Conservation (phyloP, 2,888 invertebrate genomes). For the Xestia xanthographa region DNA sequence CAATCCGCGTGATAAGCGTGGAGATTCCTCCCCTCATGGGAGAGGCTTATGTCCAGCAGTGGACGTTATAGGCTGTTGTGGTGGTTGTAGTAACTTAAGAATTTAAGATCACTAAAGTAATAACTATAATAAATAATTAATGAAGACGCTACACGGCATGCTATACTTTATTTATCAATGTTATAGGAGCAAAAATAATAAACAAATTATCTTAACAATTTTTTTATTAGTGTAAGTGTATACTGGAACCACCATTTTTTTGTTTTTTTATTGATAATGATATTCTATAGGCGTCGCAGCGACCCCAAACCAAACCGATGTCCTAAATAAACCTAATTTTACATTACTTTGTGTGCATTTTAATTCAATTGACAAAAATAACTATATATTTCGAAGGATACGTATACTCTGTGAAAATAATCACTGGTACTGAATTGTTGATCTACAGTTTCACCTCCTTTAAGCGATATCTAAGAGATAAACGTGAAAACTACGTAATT, state of each 20-base stretch:
- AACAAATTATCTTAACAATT: conserved; percentile 66
- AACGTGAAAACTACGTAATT: conserved; percentile 48
- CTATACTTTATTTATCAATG: conserved; percentile 12
- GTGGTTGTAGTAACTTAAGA: too few relatives aligned
- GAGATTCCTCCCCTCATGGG: too few relatives aligned
- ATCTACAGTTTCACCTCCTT: conserved; percentile 57
- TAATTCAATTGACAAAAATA: conserved; percentile 47
- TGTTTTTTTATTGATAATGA: conserved; percentile 63
- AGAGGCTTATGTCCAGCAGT: too few relatives aligned
- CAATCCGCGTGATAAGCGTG: too few relatives aligned
- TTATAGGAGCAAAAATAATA: conserved; percentile 50
- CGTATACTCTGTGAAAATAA: conserved; percentile 35
- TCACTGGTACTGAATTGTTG: conserved; percentile 29
- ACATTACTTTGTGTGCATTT: conserved; percentile 65
- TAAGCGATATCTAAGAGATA: conserved; percentile 68
- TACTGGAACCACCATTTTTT: conserved; percentile 74
- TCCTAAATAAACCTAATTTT: conserved; percentile 66
- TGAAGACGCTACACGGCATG: too few relatives aligned
- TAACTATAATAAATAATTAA: too few relatives aligned
- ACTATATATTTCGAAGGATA: conserved; percentile 41
- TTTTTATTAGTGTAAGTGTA: conserved; percentile 74
- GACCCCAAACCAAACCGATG: conserved; percentile 77
- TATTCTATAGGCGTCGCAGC: conserved; percentile 64
- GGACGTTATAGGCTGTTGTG: too few relatives aligned
- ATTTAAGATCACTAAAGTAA: too few relatives aligned